Evolutionary conservation across 2,797 vertebrate species (phyloP), one percentile per base, ranked within the genome.

Genomic region (Lagocephalus sceleratus): DNA sequence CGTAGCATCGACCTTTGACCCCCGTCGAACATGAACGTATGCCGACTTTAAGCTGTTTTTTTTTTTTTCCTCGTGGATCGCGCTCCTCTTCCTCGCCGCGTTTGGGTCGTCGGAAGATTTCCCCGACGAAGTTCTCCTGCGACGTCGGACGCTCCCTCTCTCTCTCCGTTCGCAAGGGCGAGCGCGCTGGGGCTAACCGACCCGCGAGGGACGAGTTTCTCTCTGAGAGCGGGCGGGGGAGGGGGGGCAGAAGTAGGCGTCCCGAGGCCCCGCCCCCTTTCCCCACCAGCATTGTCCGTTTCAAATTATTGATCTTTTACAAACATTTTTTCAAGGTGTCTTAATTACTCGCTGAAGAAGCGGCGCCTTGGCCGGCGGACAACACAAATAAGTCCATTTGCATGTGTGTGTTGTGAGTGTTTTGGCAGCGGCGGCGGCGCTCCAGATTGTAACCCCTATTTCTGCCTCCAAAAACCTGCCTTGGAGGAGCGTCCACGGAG

Each of bases 391-490:
- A 98, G 94, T 97, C 94, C 91, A 98, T 98, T 98, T 96, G 95
- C 96, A 96, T 97, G 94, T 94, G 91, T 94, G 93, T 94, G 83
- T 88, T 95, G 94, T 92, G 95, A 94, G 93, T 93, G 92, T 95
- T 92, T 95, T 99, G 96, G 97, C 95, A 98, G 92, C 90, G 92
- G 87, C 84, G 80, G 87, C 81, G 87, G 88, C 89, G 89, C 95
- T 98, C 96, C 96, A 99, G 96, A 99, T 98, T 99, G 97, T 95
- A 97, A 97, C 95, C 94, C 95, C 87, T 94, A 87, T 98, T 95
- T 94, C 93, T 96, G 94, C 93, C 94, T 98, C 94, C 94, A 87
- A 96, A 95, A 98, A 95, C 93, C 95, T 95, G 96, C 93, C 95
- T 99, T 98, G 96, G 97, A 97, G 96, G 93, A 93, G 93, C 93